Percentiles rank a stretch among this genome's conserved stretches.
Conservation (phyloP, 2,797 vertebrate species). For the Sternarchorhynchus goeldii region DNA sequence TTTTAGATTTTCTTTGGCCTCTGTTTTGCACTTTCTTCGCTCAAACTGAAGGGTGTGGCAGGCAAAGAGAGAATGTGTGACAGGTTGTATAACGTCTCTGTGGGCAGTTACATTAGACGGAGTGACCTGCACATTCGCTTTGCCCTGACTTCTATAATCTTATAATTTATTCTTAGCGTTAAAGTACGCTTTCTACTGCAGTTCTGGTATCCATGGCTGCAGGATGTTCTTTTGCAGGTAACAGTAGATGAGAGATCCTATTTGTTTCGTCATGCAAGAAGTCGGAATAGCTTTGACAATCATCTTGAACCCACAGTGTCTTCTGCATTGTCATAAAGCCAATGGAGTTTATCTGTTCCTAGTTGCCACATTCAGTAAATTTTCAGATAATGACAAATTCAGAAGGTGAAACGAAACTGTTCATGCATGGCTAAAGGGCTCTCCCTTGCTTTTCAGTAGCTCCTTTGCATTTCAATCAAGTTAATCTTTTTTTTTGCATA, state of each 20-base stretch:
- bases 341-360: not conserved
- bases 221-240: not conserved
- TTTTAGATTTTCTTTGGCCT: not conserved
- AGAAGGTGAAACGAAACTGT: too few species aligned
- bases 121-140: not conserved
- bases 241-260: not conserved
- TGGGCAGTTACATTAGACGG: not conserved
- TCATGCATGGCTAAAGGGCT: too few species aligned
- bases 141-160: not conserved
- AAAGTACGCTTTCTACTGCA: not conserved
- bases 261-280: not conserved
- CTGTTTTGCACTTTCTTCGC: not conserved
- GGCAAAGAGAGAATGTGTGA: slow-evolving; percentile 55
- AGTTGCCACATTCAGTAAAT: too few species aligned
- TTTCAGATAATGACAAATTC: too few species aligned
- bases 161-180: not conserved
- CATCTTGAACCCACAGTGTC: not conserved
- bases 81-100: slow-evolving; percentile 63
- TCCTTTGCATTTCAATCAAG: too few species aligned
- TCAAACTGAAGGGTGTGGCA: slow-evolving; percentile 55
- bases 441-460: too few species aligned
- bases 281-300: not conserved
- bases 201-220: not conserved
- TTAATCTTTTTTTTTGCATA: too few species aligned
- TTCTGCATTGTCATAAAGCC: not conserved